A percentile compares a stretch with the other conserved stretches of the same genome.
Evolutionary conservation across 2,888 invertebrate species (phyloP).

Genomic region (Micropterix aruncella): DNA sequence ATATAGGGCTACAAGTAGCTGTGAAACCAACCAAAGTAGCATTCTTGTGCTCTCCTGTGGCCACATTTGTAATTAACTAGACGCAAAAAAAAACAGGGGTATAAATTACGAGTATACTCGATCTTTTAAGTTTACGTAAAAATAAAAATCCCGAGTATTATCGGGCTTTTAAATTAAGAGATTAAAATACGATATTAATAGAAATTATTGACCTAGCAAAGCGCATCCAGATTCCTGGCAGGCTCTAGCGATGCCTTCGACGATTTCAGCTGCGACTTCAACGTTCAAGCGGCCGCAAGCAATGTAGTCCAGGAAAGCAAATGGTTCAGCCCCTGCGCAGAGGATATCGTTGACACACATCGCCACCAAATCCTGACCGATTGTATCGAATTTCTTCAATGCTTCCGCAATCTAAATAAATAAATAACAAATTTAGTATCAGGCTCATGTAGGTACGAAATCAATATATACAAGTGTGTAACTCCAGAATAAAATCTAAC

Average conservation of each 20-base stretch:
- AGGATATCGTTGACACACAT: slow-evolving; percentile 97
- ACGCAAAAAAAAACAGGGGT: background rate
- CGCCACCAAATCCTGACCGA: slow-evolving; percentile 92
- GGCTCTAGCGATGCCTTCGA: slow-evolving; percentile 79
- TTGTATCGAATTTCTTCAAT: slow-evolving; percentile 60
- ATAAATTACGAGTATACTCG: no score
- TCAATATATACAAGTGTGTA: no score
- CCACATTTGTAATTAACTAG: no score
- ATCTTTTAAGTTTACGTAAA: no score
- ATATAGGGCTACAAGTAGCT: no score
- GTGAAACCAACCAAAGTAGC: no score
- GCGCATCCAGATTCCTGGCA: slow-evolving; percentile 79
- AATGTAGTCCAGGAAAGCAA: slow-evolving; percentile 95
- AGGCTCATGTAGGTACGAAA: no score
- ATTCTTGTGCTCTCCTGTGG: no score
- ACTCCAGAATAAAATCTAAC: no score
- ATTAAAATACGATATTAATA: background rate
- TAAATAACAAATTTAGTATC: no score
- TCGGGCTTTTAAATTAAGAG: background rate
- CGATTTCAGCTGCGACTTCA: slow-evolving; percentile 58
- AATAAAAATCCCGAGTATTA: no score
- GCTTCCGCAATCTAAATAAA: slow-evolving; percentile 70
- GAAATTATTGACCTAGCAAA: slow-evolving; percentile 52
- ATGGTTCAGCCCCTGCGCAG: slow-evolving; percentile 88
- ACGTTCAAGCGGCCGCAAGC: slow-evolving; percentile 81